Evolutionary conservation across 2,888 invertebrate genomes (phyloP).

Genomic region (Dicycla oo): DNA sequence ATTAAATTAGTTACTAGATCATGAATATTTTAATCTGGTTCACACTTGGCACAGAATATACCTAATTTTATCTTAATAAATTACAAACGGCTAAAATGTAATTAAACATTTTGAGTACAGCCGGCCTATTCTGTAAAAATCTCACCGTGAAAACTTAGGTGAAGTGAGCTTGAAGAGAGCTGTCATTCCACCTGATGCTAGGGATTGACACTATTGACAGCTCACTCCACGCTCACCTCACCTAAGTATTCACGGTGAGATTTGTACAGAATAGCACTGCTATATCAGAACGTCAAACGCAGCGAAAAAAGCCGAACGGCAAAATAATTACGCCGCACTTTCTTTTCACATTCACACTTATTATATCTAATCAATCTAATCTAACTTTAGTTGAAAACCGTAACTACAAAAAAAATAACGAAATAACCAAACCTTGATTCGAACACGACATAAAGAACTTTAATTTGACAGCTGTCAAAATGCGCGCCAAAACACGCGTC

Average conservation of each 20-base stretch:
- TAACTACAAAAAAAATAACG: slow-evolving; percentile 9
- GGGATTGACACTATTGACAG: no score
- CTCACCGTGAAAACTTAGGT: no score
- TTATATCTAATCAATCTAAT: slow-evolving; percentile 21
- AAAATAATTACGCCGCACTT: slow-evolving; percentile 28
- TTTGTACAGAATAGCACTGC: no score
- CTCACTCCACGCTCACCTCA: no score
- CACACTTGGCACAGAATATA: slow-evolving; percentile 12
- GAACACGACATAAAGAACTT: slow-evolving; percentile 42
- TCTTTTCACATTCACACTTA: slow-evolving; percentile 30
- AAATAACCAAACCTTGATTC: slow-evolving; percentile 10
- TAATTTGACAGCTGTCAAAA: slow-evolving; percentile 72
- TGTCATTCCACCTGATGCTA: no score
- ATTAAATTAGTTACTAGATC: not conserved
- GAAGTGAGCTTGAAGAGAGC: no score
- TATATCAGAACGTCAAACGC: slow-evolving; percentile 12
- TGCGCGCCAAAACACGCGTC: slow-evolving; percentile 62
- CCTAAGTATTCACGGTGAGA: no score
- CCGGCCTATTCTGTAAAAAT: no score
- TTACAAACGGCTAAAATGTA: not conserved
- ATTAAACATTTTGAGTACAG: not conserved
- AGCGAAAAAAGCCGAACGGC: slow-evolving; percentile 8
- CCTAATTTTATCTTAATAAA: not conserved
- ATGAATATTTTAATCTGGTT: slow-evolving; percentile 15
- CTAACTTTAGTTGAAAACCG: slow-evolving; percentile 15